Evolutionary conservation across 2,113 vertebrate genomes (phyloP), one percentile per base, ranked within the genome.

Genomic region (Boleophthalmus pectinirostris): DNA sequence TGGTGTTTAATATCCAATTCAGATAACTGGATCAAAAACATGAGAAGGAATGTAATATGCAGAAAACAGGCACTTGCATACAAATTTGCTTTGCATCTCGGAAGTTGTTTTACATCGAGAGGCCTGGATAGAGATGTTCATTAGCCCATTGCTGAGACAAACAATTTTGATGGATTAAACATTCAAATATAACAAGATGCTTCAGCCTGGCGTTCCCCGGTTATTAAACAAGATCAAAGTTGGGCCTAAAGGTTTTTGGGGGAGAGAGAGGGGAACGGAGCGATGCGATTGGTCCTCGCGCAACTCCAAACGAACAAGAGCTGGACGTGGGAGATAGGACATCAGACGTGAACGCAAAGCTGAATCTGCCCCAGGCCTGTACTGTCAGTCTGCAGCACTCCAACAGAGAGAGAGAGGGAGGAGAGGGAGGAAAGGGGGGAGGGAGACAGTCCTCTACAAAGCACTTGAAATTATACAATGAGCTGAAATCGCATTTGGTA

Each of bases 111-210:
- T 33, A 53, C 68, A 73, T 53, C 57, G 61, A 12, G 70, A 63
- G 81, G 77, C 75, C 77, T n/a, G 69, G 77, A 92, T 83, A 86
- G 87, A 89, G 87, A 90, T 83, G 87, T 86, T 82, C 83, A 88
- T 90, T 87, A 88, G 78, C 69, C 83, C 73, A 85, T 87, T 88
- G 90, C 91, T 88, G 89, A 92, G 88, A 91, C 88, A 90, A 90
- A 92, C 91, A 88, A 81, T 87, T 90, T 85, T 86, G 89, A 93
- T 88, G 87, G 89, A 91, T 91, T 91, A 90, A 90, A 90, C 87
- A 89, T 87, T 87, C 75, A 87, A 88, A 90, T 88, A 84, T 84
- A 90, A 91, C 83, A 87, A 87, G 85, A 87, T 89, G 85, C 86
- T 90, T 82, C 81, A 88, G 85, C 88, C 24, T 81, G 89, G 88